phyloP scores from a whole-genome alignment of 2,797 vertebrate genomes.

The Luscinia megarhynchos region DNA sequence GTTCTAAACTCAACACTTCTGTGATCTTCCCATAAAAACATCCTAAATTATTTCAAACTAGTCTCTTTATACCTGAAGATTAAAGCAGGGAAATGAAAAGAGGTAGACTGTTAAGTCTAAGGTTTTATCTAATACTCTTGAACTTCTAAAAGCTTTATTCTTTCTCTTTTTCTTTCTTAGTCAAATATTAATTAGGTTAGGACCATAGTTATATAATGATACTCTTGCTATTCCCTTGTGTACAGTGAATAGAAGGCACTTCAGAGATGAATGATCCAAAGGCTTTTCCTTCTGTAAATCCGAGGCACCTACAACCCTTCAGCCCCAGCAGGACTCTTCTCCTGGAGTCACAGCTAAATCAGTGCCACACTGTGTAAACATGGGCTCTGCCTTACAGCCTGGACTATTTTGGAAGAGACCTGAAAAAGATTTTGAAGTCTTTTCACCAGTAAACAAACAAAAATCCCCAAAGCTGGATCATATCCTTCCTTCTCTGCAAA shows the following conservation, averaged over 20 bases:
- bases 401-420: neutral
- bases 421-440: neutral
- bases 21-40: neutral
- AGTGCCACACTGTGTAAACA: neutral
- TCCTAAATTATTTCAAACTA: neutral
- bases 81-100: conserved; percentile 2
- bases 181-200: neutral
- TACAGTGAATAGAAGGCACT: neutral
- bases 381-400: neutral
- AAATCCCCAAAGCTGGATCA: neutral
- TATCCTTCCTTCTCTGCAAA: neutral
- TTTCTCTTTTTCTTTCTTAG: neutral
- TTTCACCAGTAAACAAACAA: neutral
- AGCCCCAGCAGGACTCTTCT: neutral
- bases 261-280: neutral
- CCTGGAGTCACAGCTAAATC: neutral
- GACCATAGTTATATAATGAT: neutral
- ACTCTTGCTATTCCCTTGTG: neutral
- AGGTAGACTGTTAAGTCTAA: neutral
- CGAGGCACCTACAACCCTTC: neutral
- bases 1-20: neutral
- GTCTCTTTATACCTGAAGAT: conserved; percentile 1
- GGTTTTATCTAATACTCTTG: neutral
- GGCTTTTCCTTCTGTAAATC: neutral
- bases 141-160: neutral